Percentiles rank a stretch among this genome's conserved stretches.
These are phyloP conservation scores for Heliconius eleuchia DNA, from an alignment of 1,140 invertebrate species.

Conservation along the genomic window DNA sequence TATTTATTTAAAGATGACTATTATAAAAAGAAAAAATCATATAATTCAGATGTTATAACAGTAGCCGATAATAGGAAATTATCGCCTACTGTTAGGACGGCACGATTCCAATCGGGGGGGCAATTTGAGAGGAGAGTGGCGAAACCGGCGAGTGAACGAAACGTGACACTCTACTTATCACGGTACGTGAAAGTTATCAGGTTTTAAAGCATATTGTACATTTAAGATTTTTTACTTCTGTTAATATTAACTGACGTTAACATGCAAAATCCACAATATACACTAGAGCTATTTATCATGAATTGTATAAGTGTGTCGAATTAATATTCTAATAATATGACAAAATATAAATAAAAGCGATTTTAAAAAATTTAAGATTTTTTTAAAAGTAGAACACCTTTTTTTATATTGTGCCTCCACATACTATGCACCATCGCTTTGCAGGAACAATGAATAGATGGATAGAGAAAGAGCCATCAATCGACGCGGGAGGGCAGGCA, in stretches of 20 bases:
- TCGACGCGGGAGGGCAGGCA: slow-evolving; percentile 44
- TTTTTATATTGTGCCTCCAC: slow-evolving; percentile 12
- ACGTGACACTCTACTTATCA: slow-evolving; percentile 75
- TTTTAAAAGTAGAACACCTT: not conserved
- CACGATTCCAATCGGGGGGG: slow-evolving; percentile 52
- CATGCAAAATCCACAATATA: not conserved
- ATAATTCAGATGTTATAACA: slow-evolving; percentile 38
- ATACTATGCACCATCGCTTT: slow-evolving; percentile 8
- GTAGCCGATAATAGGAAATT: slow-evolving; percentile 22
- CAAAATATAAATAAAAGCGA: not conserved
- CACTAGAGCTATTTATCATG: no score
- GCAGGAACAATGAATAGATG: slow-evolving; percentile 40
- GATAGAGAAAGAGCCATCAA: slow-evolving; percentile 43
- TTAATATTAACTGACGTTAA: not conserved
- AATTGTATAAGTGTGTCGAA: no score
- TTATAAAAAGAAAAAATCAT: not conserved
- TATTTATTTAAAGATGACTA: not conserved
- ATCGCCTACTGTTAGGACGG: slow-evolving; percentile 51
- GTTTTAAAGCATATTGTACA: not conserved
- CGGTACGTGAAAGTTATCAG: slow-evolving; percentile 67
- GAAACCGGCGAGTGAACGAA: slow-evolving; percentile 71
- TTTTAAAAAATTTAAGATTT: not conserved
- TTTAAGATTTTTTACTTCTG: not conserved
- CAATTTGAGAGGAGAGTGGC: slow-evolving; percentile 69
- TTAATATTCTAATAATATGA: no score